Base-by-base conservation (phyloP, 2,113 vertebrate genomes). In the Setophaga petechia region DNA sequence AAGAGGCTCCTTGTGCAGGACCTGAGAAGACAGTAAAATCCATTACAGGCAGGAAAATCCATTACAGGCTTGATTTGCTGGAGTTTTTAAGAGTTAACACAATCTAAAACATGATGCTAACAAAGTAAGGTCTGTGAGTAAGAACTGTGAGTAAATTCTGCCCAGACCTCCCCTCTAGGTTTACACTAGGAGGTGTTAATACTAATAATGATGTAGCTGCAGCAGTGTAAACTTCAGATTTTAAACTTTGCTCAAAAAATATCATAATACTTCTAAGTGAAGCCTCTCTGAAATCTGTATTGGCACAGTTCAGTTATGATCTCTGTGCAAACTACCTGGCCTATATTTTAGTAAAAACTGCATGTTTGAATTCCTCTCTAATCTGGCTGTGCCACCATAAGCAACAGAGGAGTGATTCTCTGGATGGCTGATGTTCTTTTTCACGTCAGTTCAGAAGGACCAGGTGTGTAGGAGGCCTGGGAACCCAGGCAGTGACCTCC, bases 1-100 rank as follows among this genome's bases (percentile, higher is more conserved):
- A 98, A 3, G 99, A 98, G 25, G 98, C 98, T 92, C 98, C 98
- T 94, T 99, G 99, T 77, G 98, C 98, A 51, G 99, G 98, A 85
- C 98, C 98, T 98, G 96, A 16, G 75, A 62, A 90, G 35, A 82
- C 24, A 90, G 49, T 14, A 43, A 77, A 54, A 57, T 28, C 44
- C 37, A 24, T 65, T 23, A 57, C 19, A 89, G 30, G 82, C 44
- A 80, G 75, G 23, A 28, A 77, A 62, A 77, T 31, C 37, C 49
- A 23, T 37, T 30, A 69, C 5, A 61, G 58, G 54, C 52, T 89
- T 39, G 5, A 51, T 87, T 80, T 92, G 11, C 67, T 28, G 35
- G 35, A 30, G 3, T 77, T 81, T 61, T 73, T 52, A 21, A 18
- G 1, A 12, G 31, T n/a, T 61, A 75, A 71, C 0, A 0, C 14